These are phyloP conservation scores for Eurois occulta DNA, from an alignment of 2,888 invertebrate species.

Conservation along the genomic window DNA sequence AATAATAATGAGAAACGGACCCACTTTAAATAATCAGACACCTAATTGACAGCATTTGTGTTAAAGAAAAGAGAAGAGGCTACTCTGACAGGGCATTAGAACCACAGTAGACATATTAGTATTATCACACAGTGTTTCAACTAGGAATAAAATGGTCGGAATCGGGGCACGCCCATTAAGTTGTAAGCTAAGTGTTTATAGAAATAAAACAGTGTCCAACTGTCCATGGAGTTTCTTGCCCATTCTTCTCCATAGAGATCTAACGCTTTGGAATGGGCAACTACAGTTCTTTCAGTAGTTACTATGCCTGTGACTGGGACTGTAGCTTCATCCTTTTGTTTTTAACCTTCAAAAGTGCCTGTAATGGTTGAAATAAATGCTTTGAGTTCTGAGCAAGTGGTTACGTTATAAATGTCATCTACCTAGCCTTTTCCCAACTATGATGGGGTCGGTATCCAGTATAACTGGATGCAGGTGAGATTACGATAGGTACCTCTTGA, in stretches of 20 bases:
- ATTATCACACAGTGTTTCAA: background rate
- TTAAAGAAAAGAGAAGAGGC: background rate
- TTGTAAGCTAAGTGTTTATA: background rate
- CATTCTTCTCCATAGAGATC: background rate
- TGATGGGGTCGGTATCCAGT: background rate
- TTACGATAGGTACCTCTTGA: background rate
- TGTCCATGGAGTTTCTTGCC: background rate
- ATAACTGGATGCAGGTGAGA: background rate
- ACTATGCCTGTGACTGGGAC: background rate
- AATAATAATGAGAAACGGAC: constrained; percentile 31
- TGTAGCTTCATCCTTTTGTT: background rate
- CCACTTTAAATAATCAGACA: constrained; percentile 29
- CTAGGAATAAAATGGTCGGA: background rate
- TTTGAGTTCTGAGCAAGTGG: background rate
- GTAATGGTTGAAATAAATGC: background rate
- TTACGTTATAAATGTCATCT: no score
- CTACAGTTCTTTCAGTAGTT: background rate
- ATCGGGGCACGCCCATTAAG: background rate
- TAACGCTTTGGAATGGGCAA: background rate
- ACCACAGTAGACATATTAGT: background rate
- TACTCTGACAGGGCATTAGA: background rate
- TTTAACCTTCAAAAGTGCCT: background rate
- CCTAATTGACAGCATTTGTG: constrained; percentile 23
- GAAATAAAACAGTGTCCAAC: background rate
- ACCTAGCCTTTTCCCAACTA: background rate